phyloP scores from a whole-genome alignment of 2,888 invertebrate genomes.

The Eledone cirrhosa region DNA sequence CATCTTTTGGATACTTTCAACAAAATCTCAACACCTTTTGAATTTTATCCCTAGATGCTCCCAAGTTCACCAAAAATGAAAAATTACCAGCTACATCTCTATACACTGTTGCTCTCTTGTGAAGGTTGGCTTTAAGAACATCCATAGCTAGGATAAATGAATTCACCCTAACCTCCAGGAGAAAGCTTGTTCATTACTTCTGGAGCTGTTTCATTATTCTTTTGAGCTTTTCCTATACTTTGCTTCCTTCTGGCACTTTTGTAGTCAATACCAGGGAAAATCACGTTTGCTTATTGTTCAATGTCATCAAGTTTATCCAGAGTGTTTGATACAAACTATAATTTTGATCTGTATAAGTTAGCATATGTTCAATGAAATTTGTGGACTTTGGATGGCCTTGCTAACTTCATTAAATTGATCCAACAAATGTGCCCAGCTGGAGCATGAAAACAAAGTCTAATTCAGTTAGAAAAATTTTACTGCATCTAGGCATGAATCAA shows the following conservation, averaged over 20 bases:
- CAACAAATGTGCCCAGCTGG: too few relatives aligned
- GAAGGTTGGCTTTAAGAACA: background rate
- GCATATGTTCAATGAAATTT: too few relatives aligned
- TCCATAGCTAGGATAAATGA: background rate
- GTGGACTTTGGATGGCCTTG: too few relatives aligned
- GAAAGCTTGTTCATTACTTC: background rate
- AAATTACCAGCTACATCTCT: background rate
- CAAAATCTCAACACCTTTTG: background rate
- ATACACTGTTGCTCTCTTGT: background rate
- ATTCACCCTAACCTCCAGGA: background rate
- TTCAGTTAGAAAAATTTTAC: background rate
- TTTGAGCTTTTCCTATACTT: background rate
- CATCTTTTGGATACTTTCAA: background rate
- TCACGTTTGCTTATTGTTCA: background rate
- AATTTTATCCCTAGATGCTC: background rate
- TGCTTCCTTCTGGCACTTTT: background rate
- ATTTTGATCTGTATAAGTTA: too few relatives aligned
- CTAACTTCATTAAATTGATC: too few relatives aligned
- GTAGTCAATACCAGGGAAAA: background rate
- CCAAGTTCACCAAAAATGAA: background rate
- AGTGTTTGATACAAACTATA: too few relatives aligned
- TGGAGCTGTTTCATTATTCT: background rate
- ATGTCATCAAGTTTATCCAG: background rate
- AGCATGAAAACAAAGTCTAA: too few relatives aligned
- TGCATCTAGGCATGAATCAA: background rate